Evolutionary conservation across 2,797 vertebrate species (phyloP).

Genomic region (Urosaurus nigricauda): DNA sequence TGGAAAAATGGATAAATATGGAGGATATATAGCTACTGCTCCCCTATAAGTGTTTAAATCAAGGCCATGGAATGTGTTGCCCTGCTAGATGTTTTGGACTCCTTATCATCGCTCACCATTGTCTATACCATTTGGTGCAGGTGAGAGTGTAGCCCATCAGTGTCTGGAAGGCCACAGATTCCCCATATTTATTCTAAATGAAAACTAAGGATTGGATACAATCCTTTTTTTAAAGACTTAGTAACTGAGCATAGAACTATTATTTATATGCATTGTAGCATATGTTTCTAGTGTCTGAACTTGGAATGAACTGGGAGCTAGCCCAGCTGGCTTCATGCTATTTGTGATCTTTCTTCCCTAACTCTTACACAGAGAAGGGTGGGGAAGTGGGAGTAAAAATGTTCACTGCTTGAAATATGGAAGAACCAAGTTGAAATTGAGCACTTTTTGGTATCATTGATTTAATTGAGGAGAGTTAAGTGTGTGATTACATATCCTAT

Average conservation of each 20-base stretch:
- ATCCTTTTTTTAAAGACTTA: too few species aligned
- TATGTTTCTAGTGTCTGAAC: too few species aligned
- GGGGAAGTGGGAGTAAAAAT: too few species aligned
- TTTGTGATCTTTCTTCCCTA: constrained; percentile 1
- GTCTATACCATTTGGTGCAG: neutral
- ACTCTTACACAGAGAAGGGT: neutral
- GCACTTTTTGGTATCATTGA: neutral
- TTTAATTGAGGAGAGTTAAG: neutral
- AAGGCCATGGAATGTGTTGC: neutral
- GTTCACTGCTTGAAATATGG: neutral
- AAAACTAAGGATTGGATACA: neutral
- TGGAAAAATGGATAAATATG: too few species aligned
- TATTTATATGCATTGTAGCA: too few species aligned
- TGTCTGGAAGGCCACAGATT: neutral
- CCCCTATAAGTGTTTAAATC: neutral
- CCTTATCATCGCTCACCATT: neutral
- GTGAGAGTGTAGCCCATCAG: neutral
- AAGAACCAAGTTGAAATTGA: neutral
- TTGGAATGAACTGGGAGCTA: neutral
- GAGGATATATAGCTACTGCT: neutral
- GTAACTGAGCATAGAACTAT: too few species aligned
- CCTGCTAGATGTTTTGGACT: neutral
- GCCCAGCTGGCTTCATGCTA: neutral
- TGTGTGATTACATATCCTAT: neutral
- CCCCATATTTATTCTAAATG: neutral